phyloP scores from a whole-genome alignment of 1,140 invertebrate species.

The Caenorhabditis inopinata region DNA sequence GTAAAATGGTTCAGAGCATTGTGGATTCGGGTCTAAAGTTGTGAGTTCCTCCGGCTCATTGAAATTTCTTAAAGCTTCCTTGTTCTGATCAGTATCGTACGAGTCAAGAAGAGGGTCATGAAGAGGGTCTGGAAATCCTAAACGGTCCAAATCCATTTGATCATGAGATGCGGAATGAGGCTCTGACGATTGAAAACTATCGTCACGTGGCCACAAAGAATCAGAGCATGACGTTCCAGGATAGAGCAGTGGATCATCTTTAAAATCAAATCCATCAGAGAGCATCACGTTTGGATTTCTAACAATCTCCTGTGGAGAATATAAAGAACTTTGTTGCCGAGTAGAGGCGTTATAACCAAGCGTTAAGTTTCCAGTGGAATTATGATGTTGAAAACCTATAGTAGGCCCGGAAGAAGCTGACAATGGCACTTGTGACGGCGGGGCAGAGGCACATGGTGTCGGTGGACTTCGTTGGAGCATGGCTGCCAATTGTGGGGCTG shows the following conservation, averaged over 20 bases:
- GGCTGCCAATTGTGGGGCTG: not conserved
- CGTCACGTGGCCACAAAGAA: not conserved
- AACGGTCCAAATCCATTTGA: not conserved
- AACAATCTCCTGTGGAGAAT: not conserved
- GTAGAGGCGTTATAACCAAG: too few species aligned
- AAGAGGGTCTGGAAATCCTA: not conserved
- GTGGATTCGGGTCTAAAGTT: too few species aligned
- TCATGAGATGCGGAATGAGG: not conserved
- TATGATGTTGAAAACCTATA: not conserved
- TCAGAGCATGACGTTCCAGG: not conserved
- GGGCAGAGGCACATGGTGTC: not conserved
- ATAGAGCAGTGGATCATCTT: not conserved
- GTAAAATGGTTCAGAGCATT: too few species aligned
- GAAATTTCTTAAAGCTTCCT: too few species aligned
- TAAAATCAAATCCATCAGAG: not conserved
- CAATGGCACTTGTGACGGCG: too few species aligned
- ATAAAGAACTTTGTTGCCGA: not conserved
- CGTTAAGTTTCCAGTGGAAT: not conserved
- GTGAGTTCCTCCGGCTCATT: too few species aligned
- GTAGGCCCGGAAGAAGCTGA: not conserved
- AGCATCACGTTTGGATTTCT: not conserved
- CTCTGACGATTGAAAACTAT: slow-evolving; percentile 14
- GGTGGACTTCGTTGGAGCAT: not conserved
- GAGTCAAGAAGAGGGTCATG: not conserved
- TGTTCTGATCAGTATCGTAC: too few species aligned